A percentile compares a stretch with the other conserved stretches of the same genome.
Conservation (phyloP, 2,888 invertebrate genomes). For the Caenorhabditis sinica region DNA sequence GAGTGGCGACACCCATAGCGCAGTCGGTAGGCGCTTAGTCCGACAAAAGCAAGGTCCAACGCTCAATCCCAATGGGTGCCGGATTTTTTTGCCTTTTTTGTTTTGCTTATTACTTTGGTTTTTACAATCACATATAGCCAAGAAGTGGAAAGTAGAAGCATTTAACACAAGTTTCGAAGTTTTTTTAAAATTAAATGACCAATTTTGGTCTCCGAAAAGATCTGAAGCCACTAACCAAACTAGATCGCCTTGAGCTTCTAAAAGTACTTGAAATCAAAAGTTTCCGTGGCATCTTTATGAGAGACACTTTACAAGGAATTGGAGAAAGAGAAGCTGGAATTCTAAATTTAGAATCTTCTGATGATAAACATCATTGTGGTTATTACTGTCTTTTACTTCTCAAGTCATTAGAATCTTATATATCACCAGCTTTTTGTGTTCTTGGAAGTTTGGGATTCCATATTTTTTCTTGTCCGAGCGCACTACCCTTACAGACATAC, state of each 20-base stretch:
- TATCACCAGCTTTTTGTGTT: no score
- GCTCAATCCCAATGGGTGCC: no score
- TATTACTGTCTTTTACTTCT: constrained; percentile 64
- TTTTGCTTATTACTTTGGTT: no score
- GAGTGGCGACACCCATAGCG: no score
- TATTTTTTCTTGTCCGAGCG: no score
- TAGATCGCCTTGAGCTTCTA: constrained; percentile 50
- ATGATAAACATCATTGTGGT: constrained; percentile 69
- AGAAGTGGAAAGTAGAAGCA: constrained; percentile 50
- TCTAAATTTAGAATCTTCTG: constrained; percentile 64
- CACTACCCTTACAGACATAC: not conserved
- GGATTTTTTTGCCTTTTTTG: no score
- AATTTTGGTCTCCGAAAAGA: constrained; percentile 64
- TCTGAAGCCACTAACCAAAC: constrained; percentile 58
- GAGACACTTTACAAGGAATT: constrained; percentile 60
- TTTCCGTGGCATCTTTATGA: constrained; percentile 66
- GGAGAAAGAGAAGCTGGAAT: constrained; percentile 64
- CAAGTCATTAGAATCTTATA: constrained; percentile 61
- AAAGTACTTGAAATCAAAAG: constrained; percentile 46
- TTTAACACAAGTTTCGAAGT: constrained; percentile 58
- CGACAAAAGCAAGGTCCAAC: no score
- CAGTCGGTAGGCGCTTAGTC: no score
- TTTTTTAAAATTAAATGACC: constrained; percentile 61
- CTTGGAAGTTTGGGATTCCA: no score
- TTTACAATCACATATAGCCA: no score